phyloP scores from a whole-genome alignment of 2,797 vertebrate species.

The Balearica regulorum region DNA sequence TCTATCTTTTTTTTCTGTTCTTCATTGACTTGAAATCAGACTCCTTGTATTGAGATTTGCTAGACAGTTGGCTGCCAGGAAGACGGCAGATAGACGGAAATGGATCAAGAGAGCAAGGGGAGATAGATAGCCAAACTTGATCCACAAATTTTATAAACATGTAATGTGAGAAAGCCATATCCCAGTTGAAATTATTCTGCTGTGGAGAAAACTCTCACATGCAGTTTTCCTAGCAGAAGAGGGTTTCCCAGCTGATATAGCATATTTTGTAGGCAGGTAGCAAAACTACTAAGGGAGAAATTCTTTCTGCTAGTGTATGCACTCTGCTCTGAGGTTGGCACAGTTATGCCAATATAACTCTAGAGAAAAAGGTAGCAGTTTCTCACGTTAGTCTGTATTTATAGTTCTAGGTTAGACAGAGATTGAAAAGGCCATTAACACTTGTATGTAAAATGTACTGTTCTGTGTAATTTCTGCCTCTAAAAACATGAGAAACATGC shows the following conservation, averaged over 20 bases:
- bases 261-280: background rate
- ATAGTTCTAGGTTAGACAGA: conserved; percentile 12
- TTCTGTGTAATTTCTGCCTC: background rate
- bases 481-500: background rate
- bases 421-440: conserved; percentile 34
- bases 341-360: background rate
- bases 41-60: background rate
- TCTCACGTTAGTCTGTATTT: conserved; percentile 9
- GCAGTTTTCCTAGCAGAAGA: background rate
- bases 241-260: background rate
- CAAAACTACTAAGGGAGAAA: background rate
- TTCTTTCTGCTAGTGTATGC: background rate
- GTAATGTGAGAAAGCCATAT: background rate
- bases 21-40: background rate
- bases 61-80: background rate
- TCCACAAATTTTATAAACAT: background rate
- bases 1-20: background rate
- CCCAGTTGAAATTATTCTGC: background rate
- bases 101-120: background rate
- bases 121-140: background rate
- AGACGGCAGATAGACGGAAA: background rate
- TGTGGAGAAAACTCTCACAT: background rate
- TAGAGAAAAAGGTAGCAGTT: background rate
- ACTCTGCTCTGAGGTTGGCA: background rate
- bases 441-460: background rate